Percentiles rank a stretch among this genome's conserved stretches.
These are phyloP conservation scores for Polydrusus cervinus DNA, from an alignment of 2,888 invertebrate species.

Conservation along the genomic window DNA sequence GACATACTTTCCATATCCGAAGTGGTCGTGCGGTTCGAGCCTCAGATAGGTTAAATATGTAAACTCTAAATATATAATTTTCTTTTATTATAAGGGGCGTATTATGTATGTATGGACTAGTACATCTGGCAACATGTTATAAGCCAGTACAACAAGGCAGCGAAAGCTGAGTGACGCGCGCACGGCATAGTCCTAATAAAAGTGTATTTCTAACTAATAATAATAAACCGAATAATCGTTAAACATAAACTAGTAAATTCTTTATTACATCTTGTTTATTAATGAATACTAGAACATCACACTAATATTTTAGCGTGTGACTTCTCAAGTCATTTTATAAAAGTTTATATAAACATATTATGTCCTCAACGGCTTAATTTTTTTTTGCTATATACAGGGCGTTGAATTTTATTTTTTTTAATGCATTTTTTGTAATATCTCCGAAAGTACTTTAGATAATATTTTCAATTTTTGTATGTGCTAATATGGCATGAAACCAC, in stretches of 20 bases:
- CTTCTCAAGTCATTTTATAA: too few species aligned
- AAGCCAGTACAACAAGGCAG: neutral
- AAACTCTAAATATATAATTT: neutral
- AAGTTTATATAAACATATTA: too few species aligned
- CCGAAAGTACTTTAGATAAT: too few species aligned
- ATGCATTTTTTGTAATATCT: too few species aligned
- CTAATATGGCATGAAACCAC: too few species aligned
- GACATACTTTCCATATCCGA: neutral
- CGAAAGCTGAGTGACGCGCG: neutral
- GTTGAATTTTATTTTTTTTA: too few species aligned
- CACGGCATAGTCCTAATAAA: neutral
- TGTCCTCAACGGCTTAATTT: too few species aligned
- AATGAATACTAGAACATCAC: too few species aligned
- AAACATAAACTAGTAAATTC: neutral
- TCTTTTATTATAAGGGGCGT: neutral
- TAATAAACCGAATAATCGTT: neutral
- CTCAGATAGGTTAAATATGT: neutral
- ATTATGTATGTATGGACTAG: neutral
- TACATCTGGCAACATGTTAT: neutral
- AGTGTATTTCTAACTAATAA: neutral
- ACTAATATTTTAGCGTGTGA: too few species aligned
- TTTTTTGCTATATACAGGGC: too few species aligned
- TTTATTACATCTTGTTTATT: neutral
- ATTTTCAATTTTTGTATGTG: too few species aligned
- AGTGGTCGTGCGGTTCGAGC: neutral